Conservation (phyloP, 2,888 invertebrate species). For the Drosophila vallismaia region DNA sequence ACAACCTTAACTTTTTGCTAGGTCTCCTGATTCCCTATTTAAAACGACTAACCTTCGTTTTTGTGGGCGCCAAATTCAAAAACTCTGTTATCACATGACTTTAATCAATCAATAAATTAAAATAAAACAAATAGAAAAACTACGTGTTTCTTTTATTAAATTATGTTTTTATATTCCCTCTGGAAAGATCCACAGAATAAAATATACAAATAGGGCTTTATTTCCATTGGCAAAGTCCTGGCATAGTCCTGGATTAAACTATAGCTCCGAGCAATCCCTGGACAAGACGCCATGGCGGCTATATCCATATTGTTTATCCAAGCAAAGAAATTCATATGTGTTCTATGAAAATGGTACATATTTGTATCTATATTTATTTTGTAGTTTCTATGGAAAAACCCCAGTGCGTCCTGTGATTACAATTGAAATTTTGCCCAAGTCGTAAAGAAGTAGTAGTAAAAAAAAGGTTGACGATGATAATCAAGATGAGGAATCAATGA, state of each 20-base stretch:
- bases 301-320: not conserved
- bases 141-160: too few relatives aligned
- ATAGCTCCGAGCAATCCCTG: too few relatives aligned
- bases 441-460: conserved; percentile 22
- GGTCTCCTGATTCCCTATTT: not conserved
- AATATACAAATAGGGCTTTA: too few relatives aligned
- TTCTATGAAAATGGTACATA: conserved; percentile 1
- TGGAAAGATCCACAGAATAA: too few relatives aligned
- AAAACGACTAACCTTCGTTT: not conserved
- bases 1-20: not conserved
- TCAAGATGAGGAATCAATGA: conserved; percentile 1
- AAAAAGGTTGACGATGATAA: conserved; percentile 21
- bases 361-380: conserved; percentile 1
- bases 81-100: conserved; percentile 1
- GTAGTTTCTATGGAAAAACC: conserved; percentile 5
- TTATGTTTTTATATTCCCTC: too few relatives aligned
- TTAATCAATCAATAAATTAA: not conserved
- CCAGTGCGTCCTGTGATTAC: conserved; percentile 32
- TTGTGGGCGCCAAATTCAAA: not conserved
- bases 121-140: not conserved
- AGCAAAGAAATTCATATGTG: not conserved
- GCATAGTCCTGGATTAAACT: too few relatives aligned
- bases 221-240: too few relatives aligned
- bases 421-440: conserved; percentile 36
- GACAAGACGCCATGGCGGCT: too few relatives aligned